Evolutionary conservation across 1,140 invertebrate species (phyloP).

Genomic region (Drosophila grimshawi): DNA sequence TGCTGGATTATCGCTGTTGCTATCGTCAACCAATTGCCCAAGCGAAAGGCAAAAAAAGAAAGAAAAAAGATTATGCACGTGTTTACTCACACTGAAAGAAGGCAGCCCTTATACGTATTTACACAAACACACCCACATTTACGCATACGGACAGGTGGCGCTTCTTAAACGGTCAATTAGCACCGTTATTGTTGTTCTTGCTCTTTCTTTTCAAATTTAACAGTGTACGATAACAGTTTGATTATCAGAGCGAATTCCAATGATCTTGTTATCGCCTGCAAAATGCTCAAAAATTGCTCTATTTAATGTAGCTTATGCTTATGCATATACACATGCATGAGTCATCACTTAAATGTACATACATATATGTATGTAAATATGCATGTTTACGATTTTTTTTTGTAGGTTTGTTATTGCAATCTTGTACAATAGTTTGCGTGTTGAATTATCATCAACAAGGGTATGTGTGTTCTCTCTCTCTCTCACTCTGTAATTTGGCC

Average conservation of each 20-base stretch:
- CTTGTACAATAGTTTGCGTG: slow-evolving; percentile 47
- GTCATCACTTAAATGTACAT: slow-evolving; percentile 7
- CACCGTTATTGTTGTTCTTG: slow-evolving; percentile 27
- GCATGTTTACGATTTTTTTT: slow-evolving; percentile 4
- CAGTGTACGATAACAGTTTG: slow-evolving; percentile 32
- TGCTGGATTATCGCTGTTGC: slow-evolving; percentile 40
- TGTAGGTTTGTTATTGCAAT: slow-evolving; percentile 6
- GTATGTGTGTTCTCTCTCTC: slow-evolving; percentile 87
- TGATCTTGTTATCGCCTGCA: slow-evolving; percentile 40
- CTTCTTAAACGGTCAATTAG: slow-evolving; percentile 57
- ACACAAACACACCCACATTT: neutral
- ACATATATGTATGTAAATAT: slow-evolving; percentile 6
- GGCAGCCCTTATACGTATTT: slow-evolving; percentile 2
- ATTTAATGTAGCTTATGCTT: slow-evolving; percentile 25
- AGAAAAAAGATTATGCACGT: slow-evolving; percentile 46
- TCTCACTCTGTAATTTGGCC: slow-evolving; percentile 24
- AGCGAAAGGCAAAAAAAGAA: slow-evolving; percentile 41
- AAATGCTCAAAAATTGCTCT: slow-evolving; percentile 4
- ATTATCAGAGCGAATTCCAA: neutral
- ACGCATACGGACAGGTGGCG: slow-evolving; percentile 7
- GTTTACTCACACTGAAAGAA: slow-evolving; percentile 49
- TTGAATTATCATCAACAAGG: slow-evolving; percentile 47
- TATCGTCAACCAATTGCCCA: slow-evolving; percentile 37
- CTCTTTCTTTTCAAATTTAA: slow-evolving; percentile 15
- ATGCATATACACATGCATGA: slow-evolving; percentile 22